Evolutionary conservation across 2,113 vertebrate species (phyloP), one percentile per base, ranked within the genome.

Genomic region (Vulpes lagopus): DNA sequence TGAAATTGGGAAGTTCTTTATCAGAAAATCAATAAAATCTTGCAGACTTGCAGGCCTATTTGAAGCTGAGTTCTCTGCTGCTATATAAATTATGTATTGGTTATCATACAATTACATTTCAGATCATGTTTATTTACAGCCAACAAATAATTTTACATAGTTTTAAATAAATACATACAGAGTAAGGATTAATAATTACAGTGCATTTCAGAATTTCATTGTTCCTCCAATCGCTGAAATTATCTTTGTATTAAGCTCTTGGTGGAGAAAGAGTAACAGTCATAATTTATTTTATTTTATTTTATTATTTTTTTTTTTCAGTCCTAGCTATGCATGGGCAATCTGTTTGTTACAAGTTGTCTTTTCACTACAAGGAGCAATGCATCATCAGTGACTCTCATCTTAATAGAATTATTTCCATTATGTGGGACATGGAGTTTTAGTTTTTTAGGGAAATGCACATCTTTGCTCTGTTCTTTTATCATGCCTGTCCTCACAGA

Each of bases 11-110:
- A 97, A 96, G 59, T 82, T 57, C 25, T 98, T 98, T 97, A 98
- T 98, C 69, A 97, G 30, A 94, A 95, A 98, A 98, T 98, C 97
- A 97, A 97, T 98, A 97, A 89, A 23, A 96, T 95, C 73, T 91
- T 96, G 4, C 60, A 93, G 43, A 60, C 80, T 96, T 94, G 32
- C 43, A 91, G 73, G 64, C 32, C 23, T 49, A 11, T 25, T 57
- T 64, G 97, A 96, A 92, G 95, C 94, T 65, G 15, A 32, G 2
- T 95, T 95, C 53, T 83, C 30, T 74, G 22, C 94, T 81, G 53
- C 14, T 22, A 53, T 91, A 79, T 78, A 85, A 98, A 96, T 95
- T 89, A 17, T 12, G 2, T n/a, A 69, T 89, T 59, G 80, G 8
- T 53, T 92, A 81, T 95, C 19, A 94, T 80, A 92, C 55, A 95